Base-by-base conservation (phyloP, 2,888 invertebrate species). In the Drosophila limbata region DNA sequence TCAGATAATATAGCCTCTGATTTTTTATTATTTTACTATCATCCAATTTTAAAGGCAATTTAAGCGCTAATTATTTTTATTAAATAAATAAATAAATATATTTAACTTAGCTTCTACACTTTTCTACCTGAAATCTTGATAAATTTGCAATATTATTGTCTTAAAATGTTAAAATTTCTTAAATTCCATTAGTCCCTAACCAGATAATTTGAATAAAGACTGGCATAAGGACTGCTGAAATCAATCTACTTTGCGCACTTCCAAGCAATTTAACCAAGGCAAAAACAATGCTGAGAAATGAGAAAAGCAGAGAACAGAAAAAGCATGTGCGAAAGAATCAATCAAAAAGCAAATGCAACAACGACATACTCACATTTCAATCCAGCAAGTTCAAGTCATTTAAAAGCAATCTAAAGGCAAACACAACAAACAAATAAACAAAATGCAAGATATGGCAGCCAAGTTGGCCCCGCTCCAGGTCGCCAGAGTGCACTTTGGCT, bases 221-320 rank as follows among this genome's bases (percentile, higher is more conserved):
- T 31, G 19, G 8, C 17, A 13, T 53, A 37, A 57, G 37, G 5
- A 21, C 17, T 42, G 47, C 39, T 45, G 42, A 66, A 67, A 72
- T 79, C 77, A 73, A 86, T 82, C 62, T 64, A 73, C 87, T 86
- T 84, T 86, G 89, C 77, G 73, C 89, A 88, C 78, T 83, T 88
- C 82, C 82, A 77, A 83, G 82, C 82, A 83, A 83, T 83, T 83
- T 71, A 81, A 83, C 84, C 62, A 69, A 62, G 59, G 61, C 48
- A 61, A 69, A 69, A 65, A 81, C 68, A 88, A 86, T 73, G 55
- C 56, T n/a, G 21, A 53, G 28, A 4, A 17, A 28, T 17, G 28
- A 11, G 11, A 33, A 45, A 25, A 35, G 1, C n/a, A 39, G 53
- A 69, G 55, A 60, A 48, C 42, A 40, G 39, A 50, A 72, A 69